Conservation (phyloP, 1,140 invertebrate species). For the Saccostrea glomerata region DNA sequence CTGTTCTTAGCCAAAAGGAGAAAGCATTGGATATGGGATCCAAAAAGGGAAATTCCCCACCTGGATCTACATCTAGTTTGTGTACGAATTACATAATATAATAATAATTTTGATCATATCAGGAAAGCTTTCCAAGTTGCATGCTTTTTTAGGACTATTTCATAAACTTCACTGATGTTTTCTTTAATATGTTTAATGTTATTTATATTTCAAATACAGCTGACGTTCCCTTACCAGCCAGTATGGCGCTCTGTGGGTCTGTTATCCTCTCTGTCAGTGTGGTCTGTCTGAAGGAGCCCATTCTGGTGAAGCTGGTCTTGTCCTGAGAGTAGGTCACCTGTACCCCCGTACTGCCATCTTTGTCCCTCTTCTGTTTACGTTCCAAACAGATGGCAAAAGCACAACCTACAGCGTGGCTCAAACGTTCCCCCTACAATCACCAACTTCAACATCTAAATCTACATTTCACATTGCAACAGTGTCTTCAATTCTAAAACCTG, state of each 20-base stretch:
- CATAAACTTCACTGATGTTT: no score
- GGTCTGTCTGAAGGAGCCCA: constrained; percentile 91
- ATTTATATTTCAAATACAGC: background rate
- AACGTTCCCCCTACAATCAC: constrained; percentile 89
- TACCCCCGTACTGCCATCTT: constrained; percentile 87
- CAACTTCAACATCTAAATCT: constrained; percentile 6
- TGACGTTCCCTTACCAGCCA: constrained; percentile 70
- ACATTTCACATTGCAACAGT: background rate
- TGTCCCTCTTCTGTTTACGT: constrained; percentile 97
- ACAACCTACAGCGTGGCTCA: constrained; percentile 99
- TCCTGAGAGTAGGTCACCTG: constrained; percentile 96
- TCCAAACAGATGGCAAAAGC: constrained; percentile 99
- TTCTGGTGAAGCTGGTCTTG: constrained; percentile 95
- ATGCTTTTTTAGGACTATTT: no score
- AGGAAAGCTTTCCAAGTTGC: no score
- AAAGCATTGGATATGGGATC: no score
- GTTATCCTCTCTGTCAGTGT: constrained; percentile 89
- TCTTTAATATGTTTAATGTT: no score
- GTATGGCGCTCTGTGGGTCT: constrained; percentile 82
- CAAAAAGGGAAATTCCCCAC: no score
- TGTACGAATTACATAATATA: no score
- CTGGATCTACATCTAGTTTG: no score
- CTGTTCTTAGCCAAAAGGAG: no score
- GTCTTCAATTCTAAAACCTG: no score
- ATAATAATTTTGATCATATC: no score